phyloP scores from a whole-genome alignment of 2,888 invertebrate genomes.

The Apotomis betuletana region DNA sequence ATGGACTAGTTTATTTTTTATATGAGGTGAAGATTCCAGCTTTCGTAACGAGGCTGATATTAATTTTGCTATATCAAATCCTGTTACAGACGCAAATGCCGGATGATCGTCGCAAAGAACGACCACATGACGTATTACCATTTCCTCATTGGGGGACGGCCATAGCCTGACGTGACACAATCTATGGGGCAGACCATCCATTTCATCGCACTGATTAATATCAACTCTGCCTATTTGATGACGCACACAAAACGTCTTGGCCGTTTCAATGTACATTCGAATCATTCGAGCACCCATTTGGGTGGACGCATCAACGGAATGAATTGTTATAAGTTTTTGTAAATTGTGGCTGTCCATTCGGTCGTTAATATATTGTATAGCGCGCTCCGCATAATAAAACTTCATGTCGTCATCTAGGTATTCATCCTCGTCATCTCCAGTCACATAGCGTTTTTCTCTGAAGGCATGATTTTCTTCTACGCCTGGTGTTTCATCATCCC shows the following conservation, averaged over 20 bases:
- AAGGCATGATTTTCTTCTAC: slow-evolving; percentile 38
- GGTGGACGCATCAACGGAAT: slow-evolving; percentile 56
- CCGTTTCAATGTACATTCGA: slow-evolving; percentile 69
- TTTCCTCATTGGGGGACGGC: slow-evolving; percentile 68
- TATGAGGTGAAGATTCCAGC: slow-evolving; percentile 56
- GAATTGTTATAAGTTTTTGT: slow-evolving; percentile 64
- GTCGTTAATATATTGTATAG: slow-evolving; percentile 60
- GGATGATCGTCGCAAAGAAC: slow-evolving; percentile 67
- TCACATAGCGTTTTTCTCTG: slow-evolving; percentile 54
- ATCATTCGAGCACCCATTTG: slow-evolving; percentile 62
- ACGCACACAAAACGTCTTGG: slow-evolving; percentile 65
- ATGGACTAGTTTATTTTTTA: slow-evolving; percentile 60
- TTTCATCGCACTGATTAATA: slow-evolving; percentile 64
- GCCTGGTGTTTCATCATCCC: slow-evolving; percentile 31
- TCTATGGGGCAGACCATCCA: slow-evolving; percentile 62
- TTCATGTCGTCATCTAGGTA: slow-evolving; percentile 63
- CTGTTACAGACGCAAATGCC: slow-evolving; percentile 61
- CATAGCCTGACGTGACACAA: slow-evolving; percentile 66
- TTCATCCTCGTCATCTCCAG: slow-evolving; percentile 56
- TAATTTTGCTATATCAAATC: slow-evolving; percentile 57
- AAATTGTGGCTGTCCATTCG: slow-evolving; percentile 60
- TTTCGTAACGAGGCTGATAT: slow-evolving; percentile 57
- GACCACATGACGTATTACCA: slow-evolving; percentile 56
- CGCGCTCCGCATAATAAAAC: slow-evolving; percentile 66
- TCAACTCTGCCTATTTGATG: slow-evolving; percentile 51